Evolutionary conservation across 2,113 vertebrate species (phyloP).

Genomic region (Pygoscelis adeliae): DNA sequence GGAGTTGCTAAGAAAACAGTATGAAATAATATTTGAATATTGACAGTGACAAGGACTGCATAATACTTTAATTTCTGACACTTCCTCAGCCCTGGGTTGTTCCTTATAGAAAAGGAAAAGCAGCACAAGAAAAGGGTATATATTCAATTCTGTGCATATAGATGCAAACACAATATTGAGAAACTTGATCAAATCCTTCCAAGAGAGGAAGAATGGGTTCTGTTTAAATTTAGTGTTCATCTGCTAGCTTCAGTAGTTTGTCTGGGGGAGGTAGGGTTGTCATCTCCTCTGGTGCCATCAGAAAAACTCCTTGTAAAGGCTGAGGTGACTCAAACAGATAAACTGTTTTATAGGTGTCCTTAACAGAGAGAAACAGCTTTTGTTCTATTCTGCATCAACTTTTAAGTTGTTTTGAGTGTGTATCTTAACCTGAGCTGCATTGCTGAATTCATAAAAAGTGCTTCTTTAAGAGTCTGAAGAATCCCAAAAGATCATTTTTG

Average conservation of each 20-base stretch:
- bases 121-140: background rate
- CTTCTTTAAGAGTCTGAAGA: background rate
- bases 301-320: background rate
- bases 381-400: background rate
- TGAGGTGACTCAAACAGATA: background rate
- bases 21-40: background rate
- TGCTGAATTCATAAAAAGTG: background rate
- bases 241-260: background rate
- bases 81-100: background rate
- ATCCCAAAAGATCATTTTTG: fast-evolving
- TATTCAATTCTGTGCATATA: background rate
- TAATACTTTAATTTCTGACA: background rate
- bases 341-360: background rate
- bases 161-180: background rate
- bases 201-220: background rate
- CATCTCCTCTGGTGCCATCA: background rate
- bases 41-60: background rate
- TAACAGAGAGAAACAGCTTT: background rate
- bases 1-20: background rate
- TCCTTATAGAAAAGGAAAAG: background rate
- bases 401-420: background rate
- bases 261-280: background rate
- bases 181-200: background rate
- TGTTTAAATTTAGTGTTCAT: background rate
- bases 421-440: background rate